Conservation (phyloP, 2,797 vertebrate genomes). For the Anabas testudineus region DNA sequence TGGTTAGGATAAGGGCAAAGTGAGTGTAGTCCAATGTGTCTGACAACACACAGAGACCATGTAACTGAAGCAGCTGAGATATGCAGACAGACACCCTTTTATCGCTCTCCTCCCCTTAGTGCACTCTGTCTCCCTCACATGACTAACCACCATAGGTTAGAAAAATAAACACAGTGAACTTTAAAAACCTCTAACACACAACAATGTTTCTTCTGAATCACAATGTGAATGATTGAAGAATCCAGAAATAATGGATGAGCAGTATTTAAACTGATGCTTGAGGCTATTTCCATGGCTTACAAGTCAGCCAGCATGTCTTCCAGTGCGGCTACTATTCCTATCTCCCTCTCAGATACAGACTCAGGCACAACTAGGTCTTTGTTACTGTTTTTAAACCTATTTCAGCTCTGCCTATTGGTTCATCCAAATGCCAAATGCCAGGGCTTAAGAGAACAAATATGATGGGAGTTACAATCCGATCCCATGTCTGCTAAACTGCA, state of each 20-base stretch:
- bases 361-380: constrained; percentile 52
- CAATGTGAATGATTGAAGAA: constrained; percentile 11
- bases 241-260: constrained; percentile 26
- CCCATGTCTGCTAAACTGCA: constrained; percentile 44
- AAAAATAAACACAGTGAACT: constrained; percentile 22
- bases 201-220: background rate
- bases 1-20: constrained; percentile 33
- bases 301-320: constrained; percentile 16
- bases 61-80: constrained; percentile 14
- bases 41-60: constrained; percentile 25
- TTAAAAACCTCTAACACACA: constrained; percentile 15
- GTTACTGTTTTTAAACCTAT: constrained; percentile 61
- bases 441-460: constrained; percentile 64
- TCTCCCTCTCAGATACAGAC: constrained; percentile 26
- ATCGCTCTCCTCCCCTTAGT: constrained; percentile 10
- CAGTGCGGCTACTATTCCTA: constrained; percentile 3
- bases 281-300: constrained; percentile 25
- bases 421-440: constrained; percentile 56
- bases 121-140: constrained; percentile 6
- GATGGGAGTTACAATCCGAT: constrained; percentile 58
- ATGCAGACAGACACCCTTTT: constrained; percentile 23
- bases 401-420: constrained; percentile 44
- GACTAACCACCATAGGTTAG: background rate
- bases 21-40: constrained; percentile 17
- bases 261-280: constrained; percentile 16